Evolutionary conservation across 2,113 vertebrate species (phyloP).

Genomic region (Otolemur garnettii): DNA sequence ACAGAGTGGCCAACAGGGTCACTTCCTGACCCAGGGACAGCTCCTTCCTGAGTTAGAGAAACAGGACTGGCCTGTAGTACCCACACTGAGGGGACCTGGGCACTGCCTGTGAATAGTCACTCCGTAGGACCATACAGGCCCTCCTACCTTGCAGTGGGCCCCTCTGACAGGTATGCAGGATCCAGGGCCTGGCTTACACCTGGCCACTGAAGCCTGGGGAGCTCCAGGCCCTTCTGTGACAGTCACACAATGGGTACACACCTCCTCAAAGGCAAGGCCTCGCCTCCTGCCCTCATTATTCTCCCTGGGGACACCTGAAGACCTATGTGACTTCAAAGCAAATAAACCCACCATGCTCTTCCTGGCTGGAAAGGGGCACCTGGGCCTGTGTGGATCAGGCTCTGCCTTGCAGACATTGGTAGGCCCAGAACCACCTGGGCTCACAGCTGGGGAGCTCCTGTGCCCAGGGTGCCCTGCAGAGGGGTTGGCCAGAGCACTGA

Average conservation of each 20-base stretch:
- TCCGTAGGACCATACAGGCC: no score
- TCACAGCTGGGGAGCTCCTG: no score
- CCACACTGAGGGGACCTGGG: no score
- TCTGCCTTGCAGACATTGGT: background rate
- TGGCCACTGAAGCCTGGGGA: background rate
- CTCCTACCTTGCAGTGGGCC: background rate
- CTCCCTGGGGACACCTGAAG: background rate
- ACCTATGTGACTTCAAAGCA: no score
- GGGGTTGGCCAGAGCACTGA: no score
- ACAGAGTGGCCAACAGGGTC: accelerated
- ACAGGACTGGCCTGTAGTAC: background rate
- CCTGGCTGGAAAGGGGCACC: no score
- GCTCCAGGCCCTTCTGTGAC: background rate
- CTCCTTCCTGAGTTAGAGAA: background rate
- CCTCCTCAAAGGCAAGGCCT: background rate
- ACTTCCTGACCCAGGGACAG: background rate
- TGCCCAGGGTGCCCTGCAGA: no score
- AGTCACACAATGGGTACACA: no score
- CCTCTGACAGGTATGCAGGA: accelerated
- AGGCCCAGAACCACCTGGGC: accelerated
- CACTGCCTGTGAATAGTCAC: background rate
- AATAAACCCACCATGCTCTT: accelerated
- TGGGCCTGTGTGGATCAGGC: background rate
- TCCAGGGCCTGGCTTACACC: background rate
- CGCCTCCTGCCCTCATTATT: accelerated